Evolutionary conservation across 2,797 vertebrate genomes (phyloP).

Genomic region (Cirrhinus mrigala): DNA sequence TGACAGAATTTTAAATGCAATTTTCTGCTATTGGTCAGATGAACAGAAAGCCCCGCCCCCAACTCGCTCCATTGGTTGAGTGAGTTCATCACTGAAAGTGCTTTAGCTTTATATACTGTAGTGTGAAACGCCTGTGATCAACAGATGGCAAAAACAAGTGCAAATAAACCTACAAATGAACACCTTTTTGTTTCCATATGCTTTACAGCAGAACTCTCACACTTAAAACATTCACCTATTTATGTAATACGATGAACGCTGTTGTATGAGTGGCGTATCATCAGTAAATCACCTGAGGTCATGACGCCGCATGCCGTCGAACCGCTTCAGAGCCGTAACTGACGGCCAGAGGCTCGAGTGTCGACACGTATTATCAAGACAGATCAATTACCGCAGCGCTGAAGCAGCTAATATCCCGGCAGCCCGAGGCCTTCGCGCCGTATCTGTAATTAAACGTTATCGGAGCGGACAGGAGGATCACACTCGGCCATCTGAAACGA

Average conservation of each 20-base stretch:
- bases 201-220: not conserved
- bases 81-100: not conserved
- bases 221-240: not conserved
- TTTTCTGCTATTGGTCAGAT: not conserved
- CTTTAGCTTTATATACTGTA: not conserved
- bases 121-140: not conserved
- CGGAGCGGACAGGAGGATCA: not conserved
- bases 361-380: slow-evolving; percentile 1
- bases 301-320: not conserved
- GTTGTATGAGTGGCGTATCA: not conserved
- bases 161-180: not conserved
- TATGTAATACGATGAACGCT: not conserved
- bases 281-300: not conserved
- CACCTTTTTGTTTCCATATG: not conserved
- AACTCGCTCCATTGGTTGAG: too few species aligned
- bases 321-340: not conserved
- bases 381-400: not conserved
- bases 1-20: too few species aligned
- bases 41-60: not conserved
- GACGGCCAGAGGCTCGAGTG: not conserved
- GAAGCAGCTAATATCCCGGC: slow-evolving; percentile 5
- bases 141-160: not conserved
- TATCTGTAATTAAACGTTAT: slow-evolving; percentile 24
- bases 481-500: not conserved
- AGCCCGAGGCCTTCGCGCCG: not conserved